phyloP scores from a whole-genome alignment of 2,797 vertebrate species.

The Pantherophis vulpinus region DNA sequence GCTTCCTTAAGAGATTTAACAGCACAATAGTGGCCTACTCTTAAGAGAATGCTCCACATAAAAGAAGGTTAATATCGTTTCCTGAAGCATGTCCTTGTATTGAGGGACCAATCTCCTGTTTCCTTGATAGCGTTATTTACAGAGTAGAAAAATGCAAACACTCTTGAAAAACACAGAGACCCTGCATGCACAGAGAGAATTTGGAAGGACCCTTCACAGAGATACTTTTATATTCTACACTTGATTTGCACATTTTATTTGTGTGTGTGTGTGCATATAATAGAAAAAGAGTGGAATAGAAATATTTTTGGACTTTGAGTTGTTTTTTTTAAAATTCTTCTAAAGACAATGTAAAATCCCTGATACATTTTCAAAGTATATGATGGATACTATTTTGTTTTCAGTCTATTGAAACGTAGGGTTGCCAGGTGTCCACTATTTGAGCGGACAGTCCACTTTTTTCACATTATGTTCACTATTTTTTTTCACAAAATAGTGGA shows the following conservation, averaged over 20 bases:
- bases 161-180: slow-evolving; percentile 11
- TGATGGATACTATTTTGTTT: background rate
- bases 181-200: background rate
- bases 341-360: background rate
- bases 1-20: slow-evolving; percentile 17
- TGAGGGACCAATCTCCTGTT: background rate
- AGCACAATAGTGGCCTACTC: background rate
- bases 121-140: background rate
- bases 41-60: background rate
- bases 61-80: background rate
- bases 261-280: background rate
- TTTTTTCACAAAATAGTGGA: no score
- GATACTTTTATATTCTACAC: background rate
- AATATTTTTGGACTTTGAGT: background rate
- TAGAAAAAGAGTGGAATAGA: background rate
- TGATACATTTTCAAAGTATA: background rate
- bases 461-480: no score
- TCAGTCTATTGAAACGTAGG: no score
- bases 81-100: background rate
- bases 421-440: no score
- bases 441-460: no score
- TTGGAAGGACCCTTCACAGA: background rate
- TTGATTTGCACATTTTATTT: background rate
- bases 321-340: background rate
- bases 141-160: slow-evolving; percentile 31